Conservation (phyloP, 2,113 vertebrate genomes). For the Laterallus jamaicensis region DNA sequence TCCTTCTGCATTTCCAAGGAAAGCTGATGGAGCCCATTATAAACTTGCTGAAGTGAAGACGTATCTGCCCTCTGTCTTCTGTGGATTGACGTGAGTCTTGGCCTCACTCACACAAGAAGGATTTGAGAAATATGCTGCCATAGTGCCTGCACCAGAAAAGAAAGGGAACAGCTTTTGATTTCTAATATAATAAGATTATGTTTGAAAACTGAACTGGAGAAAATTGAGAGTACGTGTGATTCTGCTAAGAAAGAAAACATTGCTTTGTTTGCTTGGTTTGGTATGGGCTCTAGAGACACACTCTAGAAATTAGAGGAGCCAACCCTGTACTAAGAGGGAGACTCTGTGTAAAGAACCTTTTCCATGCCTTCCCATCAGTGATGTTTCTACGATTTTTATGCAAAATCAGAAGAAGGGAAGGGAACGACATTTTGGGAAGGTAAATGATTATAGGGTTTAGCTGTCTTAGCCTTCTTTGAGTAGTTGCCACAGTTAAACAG, state of each 20-base stretch:
- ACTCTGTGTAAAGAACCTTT: not conserved
- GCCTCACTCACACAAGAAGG: not conserved
- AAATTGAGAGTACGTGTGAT: not conserved
- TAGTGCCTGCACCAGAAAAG: not conserved
- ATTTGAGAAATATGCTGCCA: not conserved
- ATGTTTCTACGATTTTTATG: not conserved
- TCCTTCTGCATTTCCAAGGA: not conserved
- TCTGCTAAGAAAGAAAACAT: not conserved
- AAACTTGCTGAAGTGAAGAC: not conserved
- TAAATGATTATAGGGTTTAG: not conserved
- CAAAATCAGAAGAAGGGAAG: not conserved
- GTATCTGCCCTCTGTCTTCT: not conserved
- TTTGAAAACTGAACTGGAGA: not conserved
- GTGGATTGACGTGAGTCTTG: not conserved
- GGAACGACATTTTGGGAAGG: too few species aligned
- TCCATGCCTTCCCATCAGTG: not conserved
- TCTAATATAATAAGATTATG: not conserved
- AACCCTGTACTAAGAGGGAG: not conserved
- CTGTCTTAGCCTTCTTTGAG: not conserved
- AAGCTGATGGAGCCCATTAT: not conserved
- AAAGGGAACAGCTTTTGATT: not conserved
- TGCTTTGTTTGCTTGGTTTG: not conserved
- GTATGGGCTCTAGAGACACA: not conserved
- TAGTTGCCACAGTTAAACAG: not conserved
- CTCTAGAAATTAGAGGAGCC: not conserved